These are phyloP conservation scores for Alligator sinensis DNA, from an alignment of 2,113 vertebrate species.

Conservation along the genomic window DNA sequence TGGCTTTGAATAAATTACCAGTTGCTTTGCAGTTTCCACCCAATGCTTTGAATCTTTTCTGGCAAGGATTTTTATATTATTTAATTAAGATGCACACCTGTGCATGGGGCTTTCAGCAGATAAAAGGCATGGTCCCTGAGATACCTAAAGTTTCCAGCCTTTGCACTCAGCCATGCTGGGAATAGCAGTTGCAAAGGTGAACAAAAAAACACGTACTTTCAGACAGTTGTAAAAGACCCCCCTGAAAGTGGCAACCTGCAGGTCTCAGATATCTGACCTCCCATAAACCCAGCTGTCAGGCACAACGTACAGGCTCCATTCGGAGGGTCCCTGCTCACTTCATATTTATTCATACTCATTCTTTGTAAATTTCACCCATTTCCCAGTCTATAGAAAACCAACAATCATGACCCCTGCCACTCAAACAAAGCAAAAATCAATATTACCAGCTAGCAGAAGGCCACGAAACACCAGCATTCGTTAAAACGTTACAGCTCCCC, in stretches of 20 bases:
- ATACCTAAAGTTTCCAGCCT: neutral
- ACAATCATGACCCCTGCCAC: neutral
- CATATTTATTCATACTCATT: neutral
- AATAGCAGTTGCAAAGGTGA: neutral
- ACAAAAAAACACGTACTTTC: neutral
- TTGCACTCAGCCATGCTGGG: neutral
- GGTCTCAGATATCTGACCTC: neutral
- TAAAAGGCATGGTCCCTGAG: neutral
- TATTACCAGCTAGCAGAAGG: neutral
- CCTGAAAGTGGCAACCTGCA: neutral
- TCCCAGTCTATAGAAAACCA: neutral
- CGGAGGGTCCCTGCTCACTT: neutral
- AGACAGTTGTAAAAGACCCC: neutral
- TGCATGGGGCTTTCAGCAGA: neutral
- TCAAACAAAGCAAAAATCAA: neutral
- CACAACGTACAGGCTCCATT: neutral
- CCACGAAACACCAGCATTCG: neutral
- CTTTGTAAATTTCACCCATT: neutral
- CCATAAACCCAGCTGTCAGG: neutral
- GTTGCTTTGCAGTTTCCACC: neutral
- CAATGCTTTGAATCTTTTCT: fast-evolving
- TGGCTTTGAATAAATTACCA: neutral
- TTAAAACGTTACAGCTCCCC: neutral
- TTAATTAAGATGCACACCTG: neutral
- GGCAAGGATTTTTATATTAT: neutral